Evolutionary conservation across 2,113 vertebrate species (phyloP).

Genomic region (Aphelocoma coerulescens): DNA sequence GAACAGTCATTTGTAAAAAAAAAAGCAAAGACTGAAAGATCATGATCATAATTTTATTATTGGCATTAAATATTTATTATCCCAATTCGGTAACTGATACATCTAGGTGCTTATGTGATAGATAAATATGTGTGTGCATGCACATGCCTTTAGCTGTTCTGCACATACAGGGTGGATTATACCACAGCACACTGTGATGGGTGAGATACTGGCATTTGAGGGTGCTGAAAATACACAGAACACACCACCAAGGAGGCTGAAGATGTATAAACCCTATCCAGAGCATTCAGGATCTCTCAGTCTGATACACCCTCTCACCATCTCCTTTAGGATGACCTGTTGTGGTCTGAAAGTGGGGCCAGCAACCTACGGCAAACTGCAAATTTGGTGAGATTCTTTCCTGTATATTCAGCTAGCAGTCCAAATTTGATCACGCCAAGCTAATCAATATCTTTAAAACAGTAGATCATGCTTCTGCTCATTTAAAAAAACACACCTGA

Average conservation of each 20-base stretch:
- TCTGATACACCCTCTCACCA: not conserved
- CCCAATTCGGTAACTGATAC: not conserved
- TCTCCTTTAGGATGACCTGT: not conserved
- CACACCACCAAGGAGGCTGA: not conserved
- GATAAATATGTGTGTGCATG: not conserved
- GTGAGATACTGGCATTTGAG: not conserved
- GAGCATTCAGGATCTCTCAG: not conserved
- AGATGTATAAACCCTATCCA: not conserved
- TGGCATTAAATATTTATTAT: not conserved
- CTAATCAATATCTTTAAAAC: not conserved
- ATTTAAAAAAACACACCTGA: not conserved
- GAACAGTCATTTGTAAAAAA: not conserved
- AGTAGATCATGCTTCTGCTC: not conserved
- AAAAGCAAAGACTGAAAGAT: not conserved
- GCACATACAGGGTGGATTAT: not conserved
- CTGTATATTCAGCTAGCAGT: not conserved
- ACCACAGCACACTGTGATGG: not conserved
- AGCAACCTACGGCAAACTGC: not conserved
- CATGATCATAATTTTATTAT: not conserved
- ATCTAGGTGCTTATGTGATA: not conserved
- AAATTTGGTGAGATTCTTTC: not conserved
- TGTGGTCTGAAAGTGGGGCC: not conserved
- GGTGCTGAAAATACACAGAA: not conserved
- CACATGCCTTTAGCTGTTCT: not conserved
- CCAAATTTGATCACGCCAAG: not conserved